A percentile compares a stretch with the other conserved stretches of the same genome.
These are phyloP conservation scores for Myrmophylax atrothorax DNA, from an alignment of 2,113 vertebrate species.

Conservation along the genomic window DNA sequence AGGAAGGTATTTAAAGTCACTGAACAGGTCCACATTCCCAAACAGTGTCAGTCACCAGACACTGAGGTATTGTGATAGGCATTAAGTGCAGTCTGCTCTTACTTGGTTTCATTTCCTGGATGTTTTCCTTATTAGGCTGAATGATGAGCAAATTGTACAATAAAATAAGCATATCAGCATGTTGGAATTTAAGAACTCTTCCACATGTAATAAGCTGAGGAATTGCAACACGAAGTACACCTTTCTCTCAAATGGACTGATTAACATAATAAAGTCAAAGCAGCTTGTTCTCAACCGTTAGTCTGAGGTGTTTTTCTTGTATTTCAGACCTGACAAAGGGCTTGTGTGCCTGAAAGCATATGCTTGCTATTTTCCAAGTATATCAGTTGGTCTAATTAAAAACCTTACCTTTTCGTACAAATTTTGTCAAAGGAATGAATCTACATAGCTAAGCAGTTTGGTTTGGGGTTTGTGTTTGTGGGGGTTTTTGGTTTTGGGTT, in stretches of 20 bases:
- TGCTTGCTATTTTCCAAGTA: slow-evolving; percentile 10
- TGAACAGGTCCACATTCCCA: not conserved
- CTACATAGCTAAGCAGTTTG: not conserved
- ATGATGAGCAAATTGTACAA: not conserved
- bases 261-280: slow-evolving; percentile 39
- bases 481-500: not conserved
- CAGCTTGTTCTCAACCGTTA: slow-evolving; percentile 24
- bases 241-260: slow-evolving; percentile 32
- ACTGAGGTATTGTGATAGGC: not conserved
- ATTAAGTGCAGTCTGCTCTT: not conserved
- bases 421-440: not conserved
- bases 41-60: not conserved
- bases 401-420: slow-evolving; percentile 30
- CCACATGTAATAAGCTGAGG: not conserved
- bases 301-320: slow-evolving; percentile 36
- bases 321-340: slow-evolving; percentile 30
- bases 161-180: not conserved
- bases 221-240: slow-evolving; percentile 13
- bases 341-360: not conserved
- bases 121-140: slow-evolving; percentile 2
- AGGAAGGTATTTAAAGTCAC: not conserved
- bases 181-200: slow-evolving; percentile 12
- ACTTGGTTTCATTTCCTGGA: not conserved
- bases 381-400: slow-evolving; percentile 48
- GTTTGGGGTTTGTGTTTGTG: not conserved